These are phyloP conservation scores for Rhinolophus ferrumequinum DNA, from an alignment of 2,113 vertebrate species.

Conservation along the genomic window DNA sequence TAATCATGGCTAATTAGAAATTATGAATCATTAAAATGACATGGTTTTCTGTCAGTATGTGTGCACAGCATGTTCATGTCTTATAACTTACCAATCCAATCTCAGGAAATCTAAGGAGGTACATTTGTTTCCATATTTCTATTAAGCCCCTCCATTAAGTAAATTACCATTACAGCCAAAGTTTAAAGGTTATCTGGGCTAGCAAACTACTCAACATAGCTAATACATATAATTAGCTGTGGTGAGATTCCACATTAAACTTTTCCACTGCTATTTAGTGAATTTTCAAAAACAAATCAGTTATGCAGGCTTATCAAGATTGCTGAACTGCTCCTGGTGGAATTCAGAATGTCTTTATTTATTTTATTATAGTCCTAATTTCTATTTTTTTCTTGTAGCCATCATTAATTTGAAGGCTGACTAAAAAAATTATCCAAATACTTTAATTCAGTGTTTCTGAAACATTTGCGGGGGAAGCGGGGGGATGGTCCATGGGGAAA, in stretches of 20 bases:
- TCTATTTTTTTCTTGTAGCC: neutral
- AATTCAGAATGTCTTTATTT: conserved; percentile 53
- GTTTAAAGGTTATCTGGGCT: conserved; percentile 81
- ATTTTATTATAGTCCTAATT: conserved; percentile 31
- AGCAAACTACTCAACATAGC: conserved; percentile 77
- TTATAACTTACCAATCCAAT: conserved; percentile 72
- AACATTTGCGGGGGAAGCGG: neutral
- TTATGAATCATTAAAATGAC: conserved; percentile 82
- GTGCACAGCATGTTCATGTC: conserved; percentile 62
- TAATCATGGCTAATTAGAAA: conserved; percentile 83
- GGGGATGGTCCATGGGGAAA: neutral
- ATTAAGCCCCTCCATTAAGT: conserved; percentile 79
- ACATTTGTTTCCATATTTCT: conserved; percentile 79
- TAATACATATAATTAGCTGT: conserved; percentile 76
- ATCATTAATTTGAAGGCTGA: conserved; percentile 39
- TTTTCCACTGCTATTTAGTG: conserved; percentile 66
- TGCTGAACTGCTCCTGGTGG: conserved; percentile 25
- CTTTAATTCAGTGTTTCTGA: neutral
- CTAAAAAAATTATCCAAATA: neutral
- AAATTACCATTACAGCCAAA: conserved; percentile 78
- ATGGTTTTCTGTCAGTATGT: conserved; percentile 77
- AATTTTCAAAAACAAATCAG: conserved; percentile 72
- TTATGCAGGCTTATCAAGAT: conserved; percentile 53
- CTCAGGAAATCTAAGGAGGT: conserved; percentile 69
- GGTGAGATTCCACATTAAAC: conserved; percentile 75